phyloP scores from a whole-genome alignment of 2,113 vertebrate species.

The Dasyprocta punctata region DNA sequence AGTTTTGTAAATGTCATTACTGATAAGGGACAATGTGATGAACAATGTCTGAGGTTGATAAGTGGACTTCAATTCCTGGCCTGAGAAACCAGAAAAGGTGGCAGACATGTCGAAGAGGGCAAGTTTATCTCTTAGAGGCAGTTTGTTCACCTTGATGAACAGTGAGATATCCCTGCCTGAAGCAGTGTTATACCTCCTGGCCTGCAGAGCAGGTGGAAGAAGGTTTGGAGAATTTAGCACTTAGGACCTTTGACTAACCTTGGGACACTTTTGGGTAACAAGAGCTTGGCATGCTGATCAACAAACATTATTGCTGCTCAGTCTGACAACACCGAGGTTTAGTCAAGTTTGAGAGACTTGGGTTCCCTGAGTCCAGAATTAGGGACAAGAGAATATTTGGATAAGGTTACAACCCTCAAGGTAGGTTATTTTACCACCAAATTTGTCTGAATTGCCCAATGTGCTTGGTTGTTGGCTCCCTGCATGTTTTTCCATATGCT shows the following conservation, averaged over 20 bases:
- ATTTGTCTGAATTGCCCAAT: neutral
- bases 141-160: neutral
- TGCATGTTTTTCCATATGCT: neutral
- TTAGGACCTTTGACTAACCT: neutral
- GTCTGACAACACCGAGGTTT: neutral
- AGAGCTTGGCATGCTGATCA: neutral
- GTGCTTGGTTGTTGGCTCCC: neutral
- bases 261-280: neutral
- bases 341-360: neutral
- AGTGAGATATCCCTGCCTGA: slow-evolving; percentile 5
- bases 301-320: neutral
- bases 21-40: neutral
- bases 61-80: neutral
- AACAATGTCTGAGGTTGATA: neutral
- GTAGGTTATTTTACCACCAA: neutral
- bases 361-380: neutral
- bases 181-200: neutral
- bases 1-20: slow-evolving; percentile 8
- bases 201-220: neutral
- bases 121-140: neutral
- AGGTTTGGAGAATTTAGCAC: neutral
- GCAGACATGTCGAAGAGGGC: neutral
- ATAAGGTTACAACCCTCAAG: neutral
- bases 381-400: neutral
- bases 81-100: slow-evolving; percentile 10